A percentile compares a stretch with the other conserved stretches of the same genome.
Conservation (phyloP, 2,888 invertebrate species). For the Amphipoea oculea region DNA sequence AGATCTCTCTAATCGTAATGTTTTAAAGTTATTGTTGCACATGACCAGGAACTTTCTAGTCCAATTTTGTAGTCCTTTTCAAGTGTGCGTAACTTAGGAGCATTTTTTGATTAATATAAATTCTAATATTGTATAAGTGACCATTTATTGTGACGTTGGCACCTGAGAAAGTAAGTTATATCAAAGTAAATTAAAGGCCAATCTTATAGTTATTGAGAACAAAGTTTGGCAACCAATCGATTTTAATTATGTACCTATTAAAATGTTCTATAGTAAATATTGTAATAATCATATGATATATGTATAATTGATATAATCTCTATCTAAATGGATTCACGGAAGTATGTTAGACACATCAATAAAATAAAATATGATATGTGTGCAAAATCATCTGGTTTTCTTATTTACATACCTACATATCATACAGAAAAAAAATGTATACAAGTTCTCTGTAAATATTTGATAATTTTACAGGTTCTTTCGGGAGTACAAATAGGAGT, state of each 20-base stretch:
- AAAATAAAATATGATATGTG: slow-evolving; percentile 67
- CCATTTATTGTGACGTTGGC: slow-evolving; percentile 34
- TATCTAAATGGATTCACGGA: slow-evolving; percentile 41
- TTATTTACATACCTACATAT: neutral
- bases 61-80: slow-evolving; percentile 64
- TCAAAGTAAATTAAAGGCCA: slow-evolving; percentile 33
- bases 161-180: slow-evolving; percentile 26
- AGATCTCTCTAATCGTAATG: slow-evolving; percentile 41
- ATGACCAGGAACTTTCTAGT: slow-evolving; percentile 65
- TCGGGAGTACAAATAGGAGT: too few relatives aligned
- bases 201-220: slow-evolving; percentile 4
- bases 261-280: slow-evolving; percentile 41
- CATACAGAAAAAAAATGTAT: neutral
- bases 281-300: slow-evolving; percentile 24
- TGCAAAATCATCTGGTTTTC: slow-evolving; percentile 54
- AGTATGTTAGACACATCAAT: slow-evolving; percentile 58
- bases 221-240: slow-evolving; percentile 13
- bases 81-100: slow-evolving; percentile 56
- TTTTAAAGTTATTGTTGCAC: slow-evolving; percentile 52
- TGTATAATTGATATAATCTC: slow-evolving; percentile 39
- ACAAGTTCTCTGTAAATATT: neutral
- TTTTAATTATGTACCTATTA: slow-evolving; percentile 22
- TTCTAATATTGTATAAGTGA: slow-evolving; percentile 34
- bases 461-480: neutral
- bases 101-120: slow-evolving; percentile 42